These are phyloP conservation scores for Crax fasciolata DNA, from an alignment of 2,797 vertebrate genomes.

Conservation along the genomic window DNA sequence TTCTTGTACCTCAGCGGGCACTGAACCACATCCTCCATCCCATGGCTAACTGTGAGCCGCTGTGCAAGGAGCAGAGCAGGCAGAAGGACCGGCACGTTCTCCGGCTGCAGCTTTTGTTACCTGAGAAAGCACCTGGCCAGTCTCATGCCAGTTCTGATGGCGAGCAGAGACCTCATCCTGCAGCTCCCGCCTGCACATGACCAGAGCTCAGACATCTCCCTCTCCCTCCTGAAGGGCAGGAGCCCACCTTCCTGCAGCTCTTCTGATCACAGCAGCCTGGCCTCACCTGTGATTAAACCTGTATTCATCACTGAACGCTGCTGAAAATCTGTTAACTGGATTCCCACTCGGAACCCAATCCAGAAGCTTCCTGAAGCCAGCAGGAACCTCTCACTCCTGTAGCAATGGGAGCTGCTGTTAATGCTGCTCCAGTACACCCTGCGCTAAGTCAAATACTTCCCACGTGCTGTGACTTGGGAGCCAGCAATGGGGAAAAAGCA, in stretches of 20 bases:
- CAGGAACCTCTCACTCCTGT: neutral
- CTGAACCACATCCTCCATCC: neutral
- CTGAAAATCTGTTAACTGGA: neutral
- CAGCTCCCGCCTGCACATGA: rapidly evolving
- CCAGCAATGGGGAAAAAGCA: rapidly evolving
- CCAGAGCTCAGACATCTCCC: neutral
- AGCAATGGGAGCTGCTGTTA: neutral
- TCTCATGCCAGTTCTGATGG: neutral
- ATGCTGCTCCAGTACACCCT: neutral
- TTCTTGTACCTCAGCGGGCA: neutral
- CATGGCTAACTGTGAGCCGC: neutral
- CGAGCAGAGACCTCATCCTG: rapidly evolving
- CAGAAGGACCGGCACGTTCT: neutral
- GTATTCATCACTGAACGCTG: neutral
- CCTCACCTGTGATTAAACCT: neutral
- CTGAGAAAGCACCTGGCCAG: rapidly evolving
- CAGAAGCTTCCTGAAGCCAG: neutral
- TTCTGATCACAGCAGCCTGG: neutral
- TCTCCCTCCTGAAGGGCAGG: neutral
- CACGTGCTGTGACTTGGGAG: neutral
- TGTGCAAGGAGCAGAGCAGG: neutral
- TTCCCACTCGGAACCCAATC: neutral
- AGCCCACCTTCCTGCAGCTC: neutral
- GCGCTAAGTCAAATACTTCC: neutral
- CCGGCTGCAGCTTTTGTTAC: neutral